Percentiles rank a stretch among this genome's conserved stretches.
Conservation (phyloP, 2,888 invertebrate species). For the Lasioglossum pauxillum region DNA sequence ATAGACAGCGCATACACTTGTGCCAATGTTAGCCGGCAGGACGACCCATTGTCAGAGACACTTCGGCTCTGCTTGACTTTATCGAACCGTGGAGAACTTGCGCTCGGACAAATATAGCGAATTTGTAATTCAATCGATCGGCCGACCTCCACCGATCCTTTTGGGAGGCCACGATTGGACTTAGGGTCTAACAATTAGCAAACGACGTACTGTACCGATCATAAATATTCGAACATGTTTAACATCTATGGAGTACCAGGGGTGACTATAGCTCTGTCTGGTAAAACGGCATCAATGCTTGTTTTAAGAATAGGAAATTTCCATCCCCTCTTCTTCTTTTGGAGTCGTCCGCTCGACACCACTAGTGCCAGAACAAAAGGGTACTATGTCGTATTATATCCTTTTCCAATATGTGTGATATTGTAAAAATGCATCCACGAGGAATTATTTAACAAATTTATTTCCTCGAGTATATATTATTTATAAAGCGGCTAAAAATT, state of each 20-base stretch:
- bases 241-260: neutral
- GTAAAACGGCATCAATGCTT: too few species aligned
- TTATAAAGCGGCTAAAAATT: too few species aligned
- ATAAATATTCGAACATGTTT: neutral
- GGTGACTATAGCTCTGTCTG: neutral
- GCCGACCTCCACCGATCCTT: neutral
- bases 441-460: too few species aligned
- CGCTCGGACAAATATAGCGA: neutral
- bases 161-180: neutral
- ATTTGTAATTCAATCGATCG: neutral
- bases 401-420: too few species aligned
- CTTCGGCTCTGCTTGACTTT: slow-evolving; percentile 1
- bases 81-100: neutral
- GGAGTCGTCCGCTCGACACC: too few species aligned
- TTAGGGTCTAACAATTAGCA: neutral
- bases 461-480: too few species aligned
- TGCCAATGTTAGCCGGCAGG: neutral
- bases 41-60: neutral
- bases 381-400: too few species aligned
- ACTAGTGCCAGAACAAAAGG: too few species aligned
- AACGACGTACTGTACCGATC: neutral
- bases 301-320: too few species aligned
- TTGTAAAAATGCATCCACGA: too few species aligned
- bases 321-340: too few species aligned
- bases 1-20: neutral